Conservation (phyloP, 2,888 invertebrate species). For the Hecatera dysodea region DNA sequence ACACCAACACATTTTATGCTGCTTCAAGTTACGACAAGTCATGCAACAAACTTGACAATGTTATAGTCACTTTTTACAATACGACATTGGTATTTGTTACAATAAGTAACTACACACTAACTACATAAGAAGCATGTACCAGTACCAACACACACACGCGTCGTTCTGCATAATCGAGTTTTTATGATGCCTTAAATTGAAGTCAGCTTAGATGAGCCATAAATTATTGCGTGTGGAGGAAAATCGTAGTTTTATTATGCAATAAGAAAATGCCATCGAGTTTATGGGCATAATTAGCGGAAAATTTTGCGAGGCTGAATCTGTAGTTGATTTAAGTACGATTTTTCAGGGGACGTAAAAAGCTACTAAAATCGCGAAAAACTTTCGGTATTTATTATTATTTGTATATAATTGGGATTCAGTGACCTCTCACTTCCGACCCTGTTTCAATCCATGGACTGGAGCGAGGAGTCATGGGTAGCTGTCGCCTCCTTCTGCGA, state of each 20-base stretch:
- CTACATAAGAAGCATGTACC: neutral
- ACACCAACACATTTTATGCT: conserved; percentile 18
- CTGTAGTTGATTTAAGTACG: neutral
- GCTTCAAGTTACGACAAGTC: conserved; percentile 21
- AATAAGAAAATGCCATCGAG: conserved; percentile 13
- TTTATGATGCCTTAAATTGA: conserved; percentile 25
- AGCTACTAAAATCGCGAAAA: neutral
- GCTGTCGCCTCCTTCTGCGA: too few relatives aligned
- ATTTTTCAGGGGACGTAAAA: neutral
- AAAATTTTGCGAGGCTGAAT: conserved; percentile 3
- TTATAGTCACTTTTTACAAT: conserved; percentile 1
- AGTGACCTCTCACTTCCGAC: too few relatives aligned
- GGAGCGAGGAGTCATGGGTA: too few relatives aligned
- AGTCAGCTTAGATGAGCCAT: conserved; percentile 13
- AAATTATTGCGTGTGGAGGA: conserved; percentile 22
- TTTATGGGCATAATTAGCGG: neutral
- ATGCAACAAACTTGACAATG: conserved; percentile 16
- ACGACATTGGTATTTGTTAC: neutral
- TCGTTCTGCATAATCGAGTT: conserved; percentile 9
- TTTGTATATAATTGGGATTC: too few relatives aligned
- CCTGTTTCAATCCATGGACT: too few relatives aligned
- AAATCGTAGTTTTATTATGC: conserved; percentile 16
- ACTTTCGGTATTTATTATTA: neutral
- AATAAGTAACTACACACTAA: neutral
- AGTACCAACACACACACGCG: too few relatives aligned